Conservation (phyloP, 2,113 vertebrate species). For the Manacus vitellinus region DNA sequence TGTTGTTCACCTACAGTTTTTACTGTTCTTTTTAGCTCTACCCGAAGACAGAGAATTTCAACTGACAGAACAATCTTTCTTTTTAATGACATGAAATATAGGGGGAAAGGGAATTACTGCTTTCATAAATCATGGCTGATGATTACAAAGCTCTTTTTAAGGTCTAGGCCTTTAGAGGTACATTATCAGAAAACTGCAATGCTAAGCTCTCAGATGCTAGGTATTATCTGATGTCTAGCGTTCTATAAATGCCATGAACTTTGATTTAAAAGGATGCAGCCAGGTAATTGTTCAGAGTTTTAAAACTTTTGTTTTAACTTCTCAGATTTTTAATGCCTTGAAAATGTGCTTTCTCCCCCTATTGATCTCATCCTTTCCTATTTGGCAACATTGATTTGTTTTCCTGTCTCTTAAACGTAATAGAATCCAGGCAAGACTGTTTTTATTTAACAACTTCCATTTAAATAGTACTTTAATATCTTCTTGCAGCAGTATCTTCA, state of each 20-base stretch:
- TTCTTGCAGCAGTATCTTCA: not conserved
- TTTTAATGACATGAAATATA: slow-evolving; percentile 14
- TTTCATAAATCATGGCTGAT: slow-evolving; percentile 53
- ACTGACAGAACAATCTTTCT: not conserved
- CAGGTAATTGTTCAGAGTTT: slow-evolving; percentile 49
- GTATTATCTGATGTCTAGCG: slow-evolving; percentile 30
- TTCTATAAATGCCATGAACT: slow-evolving; percentile 37
- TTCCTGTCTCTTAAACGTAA: slow-evolving; percentile 48
- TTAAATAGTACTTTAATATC: slow-evolving; percentile 8
- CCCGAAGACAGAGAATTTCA: not conserved
- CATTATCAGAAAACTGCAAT: slow-evolving; percentile 50
- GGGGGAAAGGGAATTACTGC: not conserved
- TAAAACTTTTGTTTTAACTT: slow-evolving; percentile 43
- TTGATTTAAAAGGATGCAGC: slow-evolving; percentile 58
- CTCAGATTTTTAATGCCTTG: slow-evolving; percentile 42
- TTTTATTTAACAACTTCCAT: slow-evolving; percentile 51
- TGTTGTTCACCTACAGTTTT: not conserved
- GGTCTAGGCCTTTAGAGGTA: slow-evolving; percentile 28
- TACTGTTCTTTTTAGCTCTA: not conserved
- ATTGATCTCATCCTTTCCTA: slow-evolving; percentile 58
- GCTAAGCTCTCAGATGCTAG: slow-evolving; percentile 18
- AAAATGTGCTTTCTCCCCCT: slow-evolving; percentile 6
- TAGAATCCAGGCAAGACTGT: slow-evolving; percentile 19
- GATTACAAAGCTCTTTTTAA: slow-evolving; percentile 16
- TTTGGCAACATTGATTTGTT: slow-evolving; percentile 65